These are phyloP conservation scores for Mallateleia sp. DNA, from an alignment of 2,888 invertebrate species.

Conservation along the genomic window DNA sequence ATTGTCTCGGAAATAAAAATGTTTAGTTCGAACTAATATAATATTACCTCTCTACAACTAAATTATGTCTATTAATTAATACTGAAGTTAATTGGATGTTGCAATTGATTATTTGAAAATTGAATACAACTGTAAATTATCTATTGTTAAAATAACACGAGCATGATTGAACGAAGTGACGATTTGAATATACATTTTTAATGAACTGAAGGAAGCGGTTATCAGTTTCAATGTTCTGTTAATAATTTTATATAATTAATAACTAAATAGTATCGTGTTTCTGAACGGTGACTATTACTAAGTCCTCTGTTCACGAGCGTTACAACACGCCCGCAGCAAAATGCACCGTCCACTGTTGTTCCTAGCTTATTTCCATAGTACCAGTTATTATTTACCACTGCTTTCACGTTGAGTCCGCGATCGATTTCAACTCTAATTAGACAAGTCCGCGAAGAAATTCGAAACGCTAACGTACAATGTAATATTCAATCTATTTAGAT, in stretches of 20 bases:
- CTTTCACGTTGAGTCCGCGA: slow-evolving; percentile 48
- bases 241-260: slow-evolving; percentile 15
- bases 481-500: slow-evolving; percentile 60
- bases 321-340: slow-evolving; percentile 33
- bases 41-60: no score
- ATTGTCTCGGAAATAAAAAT: no score
- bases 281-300: slow-evolving; percentile 19
- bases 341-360: slow-evolving; percentile 49
- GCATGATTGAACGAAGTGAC: no score
- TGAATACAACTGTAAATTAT: no score
- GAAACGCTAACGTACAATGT: slow-evolving; percentile 33
- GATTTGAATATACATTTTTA: no score
- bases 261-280: neutral
- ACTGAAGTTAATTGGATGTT: no score
- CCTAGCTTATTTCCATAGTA: slow-evolving; percentile 68
- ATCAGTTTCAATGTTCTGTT: neutral
- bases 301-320: slow-evolving; percentile 32
- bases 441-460: slow-evolving; percentile 48
- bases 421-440: slow-evolving; percentile 70
- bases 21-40: no score
- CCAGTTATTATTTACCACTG: slow-evolving; percentile 62
- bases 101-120: no score
- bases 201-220: no score
- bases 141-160: no score
- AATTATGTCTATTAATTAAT: no score